Evolutionary conservation across 2,888 invertebrate species (phyloP), one percentile per base, ranked within the genome.

Genomic region (Chouioia cunea): DNA sequence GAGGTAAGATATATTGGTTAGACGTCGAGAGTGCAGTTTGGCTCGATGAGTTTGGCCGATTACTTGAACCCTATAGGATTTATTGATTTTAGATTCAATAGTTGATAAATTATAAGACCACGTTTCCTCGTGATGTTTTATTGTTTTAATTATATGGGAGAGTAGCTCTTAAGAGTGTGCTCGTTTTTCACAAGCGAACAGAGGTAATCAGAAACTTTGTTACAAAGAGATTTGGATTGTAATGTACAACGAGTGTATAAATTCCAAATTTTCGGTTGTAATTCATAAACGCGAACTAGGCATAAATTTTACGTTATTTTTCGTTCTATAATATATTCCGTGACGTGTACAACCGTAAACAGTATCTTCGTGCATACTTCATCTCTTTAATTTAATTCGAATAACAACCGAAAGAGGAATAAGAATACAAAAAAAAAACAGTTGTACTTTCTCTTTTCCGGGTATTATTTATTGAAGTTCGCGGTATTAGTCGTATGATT

Each of bases 211-310:
- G 59, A 59, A 47, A 10, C 20, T n/a, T n/a, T n/a, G n/a, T n/a
- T n/a, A n/a, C n/a, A n/a, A n/a, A n/a, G 54, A 18, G 54, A 54
- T 16, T 27, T 53, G 44, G 54, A 50, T 64, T 64, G 53, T 54
- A 64, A 54, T 64, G 46, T 54, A 54, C 54, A n/a, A 22, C 22
- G 44, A 1, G 16, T 48, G 15, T 20, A 50, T 27, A 16, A 27
- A 43, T 44, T 15, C 14, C 44, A 18, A n/a, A 10, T 14, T n/a
- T 44, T 3, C 16, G 20, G 18, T n/a, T 15, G 18, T 20, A 14
- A 57, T 57, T 57, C 57, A 44, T 23, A 22, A 27, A 23, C 12
- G 57, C 12, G 1, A 44, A 44, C 6, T 14, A 16, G 20, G n/a
- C 44, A 44, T 44, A 36, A 36, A 36, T 36, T 36, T 36, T 12